Evolutionary conservation across 2,888 invertebrate genomes (phyloP).

Genomic region (Girardia tigrina): DNA sequence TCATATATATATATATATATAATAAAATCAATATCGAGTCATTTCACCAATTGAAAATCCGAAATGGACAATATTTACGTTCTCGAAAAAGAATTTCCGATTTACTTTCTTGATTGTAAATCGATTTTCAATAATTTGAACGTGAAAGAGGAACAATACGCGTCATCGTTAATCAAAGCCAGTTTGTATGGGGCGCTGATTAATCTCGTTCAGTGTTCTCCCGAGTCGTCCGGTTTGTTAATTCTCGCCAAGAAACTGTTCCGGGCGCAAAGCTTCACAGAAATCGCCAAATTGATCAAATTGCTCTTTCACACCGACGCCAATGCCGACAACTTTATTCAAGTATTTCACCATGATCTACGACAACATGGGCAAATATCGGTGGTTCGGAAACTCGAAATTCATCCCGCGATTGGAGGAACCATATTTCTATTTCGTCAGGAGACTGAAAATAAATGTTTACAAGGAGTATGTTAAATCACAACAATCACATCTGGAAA

Average conservation of each 20-base stretch:
- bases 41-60: too few relatives aligned
- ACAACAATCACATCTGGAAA: too few relatives aligned
- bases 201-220: slow-evolving; percentile 71
- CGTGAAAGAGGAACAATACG: slow-evolving; percentile 69
- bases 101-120: slow-evolving; percentile 68
- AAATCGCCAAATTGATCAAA: too few relatives aligned
- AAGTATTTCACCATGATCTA: too few relatives aligned
- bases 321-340: too few relatives aligned
- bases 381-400: slow-evolving; percentile 88
- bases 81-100: slow-evolving; percentile 39
- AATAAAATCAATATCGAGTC: too few relatives aligned
- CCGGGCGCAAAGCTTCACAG: slow-evolving; percentile 57
- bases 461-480: too few relatives aligned
- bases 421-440: too few relatives aligned
- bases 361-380: slow-evolving; percentile 79
- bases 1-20: too few relatives aligned
- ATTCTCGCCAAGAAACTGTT: slow-evolving; percentile 70
- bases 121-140: slow-evolving; percentile 69
- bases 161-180: slow-evolving; percentile 76
- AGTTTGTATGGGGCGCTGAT: slow-evolving; percentile 79
- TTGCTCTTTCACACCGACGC: too few relatives aligned
- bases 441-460: too few relatives aligned
- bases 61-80: not conserved
- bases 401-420: slow-evolving; percentile 63
- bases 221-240: slow-evolving; percentile 76